Evolutionary conservation across 1,140 invertebrate species (phyloP).

Genomic region (Drosophila ficusphila): DNA sequence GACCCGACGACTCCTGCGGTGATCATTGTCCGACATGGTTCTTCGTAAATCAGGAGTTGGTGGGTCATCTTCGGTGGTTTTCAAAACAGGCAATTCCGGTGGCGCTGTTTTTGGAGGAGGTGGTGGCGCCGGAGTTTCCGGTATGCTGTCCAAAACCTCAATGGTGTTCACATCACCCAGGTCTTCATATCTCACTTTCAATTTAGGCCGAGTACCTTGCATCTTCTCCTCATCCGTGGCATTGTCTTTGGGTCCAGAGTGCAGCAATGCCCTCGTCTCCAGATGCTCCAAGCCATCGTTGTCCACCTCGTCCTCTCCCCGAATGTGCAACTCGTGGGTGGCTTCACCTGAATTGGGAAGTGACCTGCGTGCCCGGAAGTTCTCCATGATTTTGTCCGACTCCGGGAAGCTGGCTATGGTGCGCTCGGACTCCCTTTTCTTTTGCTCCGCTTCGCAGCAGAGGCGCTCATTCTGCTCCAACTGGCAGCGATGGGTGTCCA

Average conservation of each 20-base stretch:
- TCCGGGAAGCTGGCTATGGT: slow-evolving; percentile 70
- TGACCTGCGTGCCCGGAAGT: slow-evolving; percentile 52
- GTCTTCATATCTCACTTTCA: slow-evolving; percentile 29
- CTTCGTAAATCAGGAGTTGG: slow-evolving; percentile 55
- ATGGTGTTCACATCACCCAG: slow-evolving; percentile 52
- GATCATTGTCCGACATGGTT: slow-evolving; percentile 54
- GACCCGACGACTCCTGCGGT: slow-evolving; percentile 35
- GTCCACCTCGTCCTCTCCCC: slow-evolving; percentile 66
- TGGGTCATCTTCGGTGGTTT: slow-evolving; percentile 26
- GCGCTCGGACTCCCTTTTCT: slow-evolving; percentile 75
- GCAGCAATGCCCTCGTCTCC: slow-evolving; percentile 54
- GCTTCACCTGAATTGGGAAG: background rate
- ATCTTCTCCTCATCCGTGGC: slow-evolving; percentile 77
- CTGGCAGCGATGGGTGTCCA: slow-evolving; percentile 45
- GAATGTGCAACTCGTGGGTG: slow-evolving; percentile 52
- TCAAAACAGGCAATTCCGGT: slow-evolving; percentile 35
- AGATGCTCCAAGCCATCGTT: slow-evolving; percentile 64
- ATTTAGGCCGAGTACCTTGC: slow-evolving; percentile 30
- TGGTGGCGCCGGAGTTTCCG: slow-evolving; percentile 66
- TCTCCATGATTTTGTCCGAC: slow-evolving; percentile 77
- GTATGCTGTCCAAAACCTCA: slow-evolving; percentile 68
- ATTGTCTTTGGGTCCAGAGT: slow-evolving; percentile 46
- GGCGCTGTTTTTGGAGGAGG: slow-evolving; percentile 60
- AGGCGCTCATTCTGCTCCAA: slow-evolving; percentile 61
- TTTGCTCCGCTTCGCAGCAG: slow-evolving; percentile 47